Evolutionary conservation across 2,113 vertebrate genomes (phyloP).

Genomic region (Myotis davidii): DNA sequence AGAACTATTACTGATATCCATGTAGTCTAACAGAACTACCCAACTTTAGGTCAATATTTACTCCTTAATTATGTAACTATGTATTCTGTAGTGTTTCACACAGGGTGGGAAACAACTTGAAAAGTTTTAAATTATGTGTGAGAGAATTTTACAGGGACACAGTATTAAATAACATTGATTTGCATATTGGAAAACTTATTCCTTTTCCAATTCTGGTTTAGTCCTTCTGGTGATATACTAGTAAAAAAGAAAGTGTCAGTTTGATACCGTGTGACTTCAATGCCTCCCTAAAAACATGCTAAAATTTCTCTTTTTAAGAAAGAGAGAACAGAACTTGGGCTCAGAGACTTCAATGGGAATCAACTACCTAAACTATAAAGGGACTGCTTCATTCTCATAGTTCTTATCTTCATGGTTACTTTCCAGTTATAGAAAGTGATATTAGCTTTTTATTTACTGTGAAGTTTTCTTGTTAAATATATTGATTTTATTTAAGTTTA

Average conservation of each 20-base stretch:
- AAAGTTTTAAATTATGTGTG: slow-evolving; percentile 4
- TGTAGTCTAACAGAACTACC: slow-evolving; percentile 50
- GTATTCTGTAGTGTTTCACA: background rate
- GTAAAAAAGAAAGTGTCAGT: background rate
- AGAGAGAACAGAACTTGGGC: background rate
- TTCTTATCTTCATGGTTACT: background rate
- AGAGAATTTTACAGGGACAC: background rate
- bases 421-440: slow-evolving; percentile 25
- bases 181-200: background rate
- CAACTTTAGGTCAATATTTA: background rate
- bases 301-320: slow-evolving; percentile 30
- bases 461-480: slow-evolving; percentile 34
- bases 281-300: background rate
- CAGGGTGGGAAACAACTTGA: background rate
- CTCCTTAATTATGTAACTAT: background rate
- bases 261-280: background rate
- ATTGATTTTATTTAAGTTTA: background rate
- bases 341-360: background rate
- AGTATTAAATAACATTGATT: slow-evolving; percentile 22
- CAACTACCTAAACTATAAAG: slow-evolving; percentile 5
- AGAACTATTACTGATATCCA: slow-evolving; percentile 55
- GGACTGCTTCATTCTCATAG: background rate
- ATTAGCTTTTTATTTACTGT: background rate
- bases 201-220: slow-evolving; percentile 23
- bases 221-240: background rate